Conservation (phyloP, 1,140 invertebrate species). For the Caenorhabditis inopinata region DNA sequence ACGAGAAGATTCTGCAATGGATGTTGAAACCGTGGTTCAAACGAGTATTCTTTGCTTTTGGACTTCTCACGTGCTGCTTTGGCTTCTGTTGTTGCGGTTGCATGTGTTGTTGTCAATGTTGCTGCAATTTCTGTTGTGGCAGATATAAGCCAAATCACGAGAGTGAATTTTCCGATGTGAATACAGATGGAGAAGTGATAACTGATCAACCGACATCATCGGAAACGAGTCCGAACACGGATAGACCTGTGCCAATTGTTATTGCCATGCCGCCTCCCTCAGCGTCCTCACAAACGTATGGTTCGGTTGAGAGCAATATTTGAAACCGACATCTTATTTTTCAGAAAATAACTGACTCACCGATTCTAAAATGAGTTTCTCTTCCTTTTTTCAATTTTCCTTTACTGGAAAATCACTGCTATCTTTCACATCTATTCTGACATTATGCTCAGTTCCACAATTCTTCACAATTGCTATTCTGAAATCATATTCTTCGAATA, state of each 20-base stretch:
- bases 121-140: conserved; percentile 60
- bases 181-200: background rate
- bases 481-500: too few relatives aligned
- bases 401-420: background rate
- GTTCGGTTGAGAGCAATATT: conserved; percentile 22
- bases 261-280: conserved; percentile 42
- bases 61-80: conserved; percentile 57
- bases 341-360: background rate
- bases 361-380: background rate
- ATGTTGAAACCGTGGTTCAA: conserved; percentile 61
- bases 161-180: conserved; percentile 41
- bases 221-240: background rate
- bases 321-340: background rate
- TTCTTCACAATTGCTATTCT: too few relatives aligned
- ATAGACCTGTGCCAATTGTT: background rate
- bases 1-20: conserved; percentile 67
- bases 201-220: background rate
- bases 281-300: conserved; percentile 24
- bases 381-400: background rate
- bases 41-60: conserved; percentile 53
- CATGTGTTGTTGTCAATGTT: conserved; percentile 54
- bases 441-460: background rate
- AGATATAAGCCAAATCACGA: conserved; percentile 51
- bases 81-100: conserved; percentile 62
- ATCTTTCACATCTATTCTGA: background rate